A percentile compares a stretch with the other conserved stretches of the same genome.
phyloP scores from a whole-genome alignment of 2,888 invertebrate genomes.

The Tipula helvola region DNA sequence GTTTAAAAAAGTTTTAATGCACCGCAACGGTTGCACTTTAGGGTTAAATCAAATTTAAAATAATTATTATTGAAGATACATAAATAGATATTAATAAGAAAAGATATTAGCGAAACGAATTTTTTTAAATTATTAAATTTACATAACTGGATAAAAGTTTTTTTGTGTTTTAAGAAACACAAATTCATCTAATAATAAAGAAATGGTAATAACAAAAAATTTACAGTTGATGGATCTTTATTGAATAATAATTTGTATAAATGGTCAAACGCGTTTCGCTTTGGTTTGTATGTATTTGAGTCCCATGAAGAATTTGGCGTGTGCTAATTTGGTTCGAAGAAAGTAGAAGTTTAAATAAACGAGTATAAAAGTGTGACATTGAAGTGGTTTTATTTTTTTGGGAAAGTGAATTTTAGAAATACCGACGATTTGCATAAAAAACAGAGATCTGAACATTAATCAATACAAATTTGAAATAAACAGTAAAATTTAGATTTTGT shows the following conservation, averaged over 20 bases:
- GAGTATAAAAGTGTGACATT: neutral
- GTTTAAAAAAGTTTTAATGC: neutral
- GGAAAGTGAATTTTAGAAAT: neutral
- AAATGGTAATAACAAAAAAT: neutral
- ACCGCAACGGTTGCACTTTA: neutral
- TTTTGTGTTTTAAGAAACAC: neutral
- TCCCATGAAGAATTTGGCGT: neutral
- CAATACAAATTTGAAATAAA: too few species aligned
- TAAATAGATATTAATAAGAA: neutral
- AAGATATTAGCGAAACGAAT: neutral
- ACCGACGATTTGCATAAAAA: too few species aligned
- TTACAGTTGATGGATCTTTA: neutral
- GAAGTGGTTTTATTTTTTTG: neutral
- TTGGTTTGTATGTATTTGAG: neutral
- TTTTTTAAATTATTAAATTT: neutral
- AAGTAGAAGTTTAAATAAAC: neutral
- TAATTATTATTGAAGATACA: neutral
- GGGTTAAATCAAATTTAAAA: neutral
- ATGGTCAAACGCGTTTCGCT: neutral
- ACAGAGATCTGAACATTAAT: too few species aligned
- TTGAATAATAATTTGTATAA: neutral
- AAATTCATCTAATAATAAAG: neutral
- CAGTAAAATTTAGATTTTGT: too few species aligned
- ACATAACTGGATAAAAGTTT: neutral
- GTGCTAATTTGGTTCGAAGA: neutral